These are phyloP conservation scores for Erinaceus europaeus DNA, from an alignment of 2,113 vertebrate genomes.

Conservation along the genomic window DNA sequence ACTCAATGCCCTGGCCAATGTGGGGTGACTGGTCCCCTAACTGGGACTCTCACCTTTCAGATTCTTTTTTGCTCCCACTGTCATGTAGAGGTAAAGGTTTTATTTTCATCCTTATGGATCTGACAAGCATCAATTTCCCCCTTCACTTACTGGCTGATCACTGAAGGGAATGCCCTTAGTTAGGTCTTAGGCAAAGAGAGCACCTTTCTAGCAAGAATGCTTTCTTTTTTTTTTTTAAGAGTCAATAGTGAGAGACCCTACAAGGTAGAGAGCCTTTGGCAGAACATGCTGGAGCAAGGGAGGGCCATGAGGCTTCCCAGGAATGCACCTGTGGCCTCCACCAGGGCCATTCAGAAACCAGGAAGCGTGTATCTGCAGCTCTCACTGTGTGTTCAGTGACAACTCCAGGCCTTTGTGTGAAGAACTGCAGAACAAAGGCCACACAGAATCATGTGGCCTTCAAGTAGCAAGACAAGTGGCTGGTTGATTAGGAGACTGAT, in stretches of 20 bases:
- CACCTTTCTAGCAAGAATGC: not conserved
- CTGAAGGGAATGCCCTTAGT: not conserved
- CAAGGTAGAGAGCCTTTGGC: not conserved
- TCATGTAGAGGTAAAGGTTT: not conserved
- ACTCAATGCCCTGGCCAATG: not conserved
- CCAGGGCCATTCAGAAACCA: not conserved
- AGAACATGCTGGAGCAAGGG: not conserved
- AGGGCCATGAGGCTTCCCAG: conserved; percentile 19
- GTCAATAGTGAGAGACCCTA: not conserved
- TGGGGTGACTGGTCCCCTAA: not conserved
- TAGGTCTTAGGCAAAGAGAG: not conserved
- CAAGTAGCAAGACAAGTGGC: not conserved
- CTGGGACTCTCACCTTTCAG: not conserved
- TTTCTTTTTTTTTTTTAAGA: too few relatives aligned
- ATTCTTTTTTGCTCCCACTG: not conserved
- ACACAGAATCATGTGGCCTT: not conserved
- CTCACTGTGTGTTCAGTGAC: not conserved
- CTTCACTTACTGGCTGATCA: not conserved
- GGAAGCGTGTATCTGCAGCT: conserved; percentile 1
- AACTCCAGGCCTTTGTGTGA: conserved; percentile 51
- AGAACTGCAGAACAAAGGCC: conserved; percentile 7
- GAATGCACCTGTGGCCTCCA: not conserved
- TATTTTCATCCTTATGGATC: not conserved
- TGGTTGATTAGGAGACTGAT: not conserved
- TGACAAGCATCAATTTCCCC: conserved; percentile 11